Evolutionary conservation across 1,140 invertebrate genomes (phyloP), one percentile per base, ranked within the genome.

Genomic region (Microvelia longipes): DNA sequence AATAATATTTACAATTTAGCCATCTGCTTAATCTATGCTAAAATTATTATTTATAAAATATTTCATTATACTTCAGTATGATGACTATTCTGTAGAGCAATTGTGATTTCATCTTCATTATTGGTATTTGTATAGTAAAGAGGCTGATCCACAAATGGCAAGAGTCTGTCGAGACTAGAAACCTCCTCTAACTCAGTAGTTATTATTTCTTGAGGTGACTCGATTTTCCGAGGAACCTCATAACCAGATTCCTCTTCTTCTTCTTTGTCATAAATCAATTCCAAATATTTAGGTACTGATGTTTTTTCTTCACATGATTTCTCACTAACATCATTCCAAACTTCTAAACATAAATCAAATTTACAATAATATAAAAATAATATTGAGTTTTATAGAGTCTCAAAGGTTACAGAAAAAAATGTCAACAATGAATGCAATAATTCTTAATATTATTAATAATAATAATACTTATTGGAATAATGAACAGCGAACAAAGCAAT

Each of bases 241-340:
- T 82, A 82, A 19, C 81, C 81, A 67, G 78, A 77, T 30, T 77
- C 76, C 1, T 70, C 66, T 67, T 80, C 79, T 5, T 50, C 35
- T 50, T 50, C 5, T n/a, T n/a, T n/a, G 19, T 50, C 35, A 70
- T 80, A 80, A 5, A 83, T 70, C 15, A 83, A 70, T 75, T 83
- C 81, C 28, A 83, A 71, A 74, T 83, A 83, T 73, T 79, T 80
- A n/a, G 79, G 81, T 63, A 78, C 75, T 61, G 78, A 76, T 13
- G 74, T n/a, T 64, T 50, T 70, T 35, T 60, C 25, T 60, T 70
- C 70, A 24, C 30, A 27, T 14, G 24, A n/a, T 62, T 28, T 50
- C 28, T 15, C 64, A 28, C 5, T 28, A 35, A 70, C 27, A 67
- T 24, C 27, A 68, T 35, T 2, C 2, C 14, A 26, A 5, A 13